These are phyloP conservation scores for Tylochromis polylepis DNA, from an alignment of 2,113 vertebrate genomes.

Conservation along the genomic window DNA sequence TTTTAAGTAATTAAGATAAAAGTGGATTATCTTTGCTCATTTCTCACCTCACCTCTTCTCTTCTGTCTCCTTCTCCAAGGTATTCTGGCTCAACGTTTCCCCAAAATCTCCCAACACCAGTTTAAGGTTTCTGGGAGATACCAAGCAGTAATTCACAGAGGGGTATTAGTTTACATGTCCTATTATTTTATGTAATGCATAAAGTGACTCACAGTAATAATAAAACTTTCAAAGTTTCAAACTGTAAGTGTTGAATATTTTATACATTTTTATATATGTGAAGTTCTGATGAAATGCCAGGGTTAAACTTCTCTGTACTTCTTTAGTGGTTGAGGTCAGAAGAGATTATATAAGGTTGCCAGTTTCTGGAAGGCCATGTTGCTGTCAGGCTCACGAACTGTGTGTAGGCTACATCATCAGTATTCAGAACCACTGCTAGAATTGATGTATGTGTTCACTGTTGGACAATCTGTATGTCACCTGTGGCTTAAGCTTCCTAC, in stretches of 20 bases:
- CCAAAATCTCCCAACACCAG: neutral
- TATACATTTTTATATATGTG: neutral
- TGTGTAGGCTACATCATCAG: neutral
- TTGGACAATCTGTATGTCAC: neutral
- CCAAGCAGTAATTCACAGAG: accelerated
- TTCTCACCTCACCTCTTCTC: neutral
- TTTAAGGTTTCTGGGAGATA: neutral
- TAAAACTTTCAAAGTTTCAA: neutral
- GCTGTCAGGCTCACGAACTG: neutral
- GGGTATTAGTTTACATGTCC: neutral
- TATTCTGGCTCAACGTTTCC: neutral
- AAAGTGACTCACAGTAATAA: neutral
- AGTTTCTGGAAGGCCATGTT: neutral
- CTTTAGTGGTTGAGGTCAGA: neutral
- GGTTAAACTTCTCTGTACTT: neutral
- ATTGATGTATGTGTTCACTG: neutral
- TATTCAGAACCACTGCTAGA: neutral
- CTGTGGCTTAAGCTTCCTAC: neutral
- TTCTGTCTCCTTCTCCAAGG: neutral
- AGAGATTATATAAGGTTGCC: neutral
- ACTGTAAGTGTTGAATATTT: neutral
- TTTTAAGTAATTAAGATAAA: neutral
- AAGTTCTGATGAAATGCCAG: neutral
- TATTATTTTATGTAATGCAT: neutral
- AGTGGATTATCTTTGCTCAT: neutral